Evolutionary conservation across 1,140 invertebrate genomes (phyloP), one percentile per base, ranked within the genome.

Genomic region (Drosophila virilis): DNA sequence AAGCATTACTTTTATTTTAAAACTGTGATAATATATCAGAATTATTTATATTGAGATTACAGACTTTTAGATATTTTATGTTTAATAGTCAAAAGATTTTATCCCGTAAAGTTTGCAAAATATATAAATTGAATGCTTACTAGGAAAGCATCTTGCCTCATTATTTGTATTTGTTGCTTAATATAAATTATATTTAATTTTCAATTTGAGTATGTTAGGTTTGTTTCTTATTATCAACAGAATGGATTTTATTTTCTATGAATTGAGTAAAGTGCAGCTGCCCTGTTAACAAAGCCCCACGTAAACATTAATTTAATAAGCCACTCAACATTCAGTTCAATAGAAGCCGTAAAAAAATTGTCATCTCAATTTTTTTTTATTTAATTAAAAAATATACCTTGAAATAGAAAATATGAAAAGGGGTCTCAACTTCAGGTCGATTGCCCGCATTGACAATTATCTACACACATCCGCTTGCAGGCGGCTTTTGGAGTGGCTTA

Each of bases 361-460:
- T 71, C 72, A 67, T 40, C 48, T 46, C 50, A 58, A 38, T 48
- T 65, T 38, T 54, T 17, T 22, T 60, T 70, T 66, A 83, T 88
- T 88, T 77, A 88, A 88, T 77, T 74, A 79, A 64, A 74, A 62
- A 73, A 58, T 40, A 59, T 42, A 65, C n/a, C 10, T 12, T 22
- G 67, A 70, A 76, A 78, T 78, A 62, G 55, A 79, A 86, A 78
- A 85, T 78, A 60, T 69, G 67, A 78, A 74, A 80, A 78, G 77
- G 66, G 78, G 75, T 72, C 54, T 61, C 64, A 66, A 64, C 22
- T 22, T 35, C 62, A 59, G 61, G 57, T 72, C 57, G 55, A 17
- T 52, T 46, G 59, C 43, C 55, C 60, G 67, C 72, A 75, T 79
- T 88, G 82, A 86, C 82, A 88, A 86, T 86, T 88, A 88, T 86